These are phyloP conservation scores for Sciurus niger DNA, from an alignment of 2,113 vertebrate species.

Conservation along the genomic window DNA sequence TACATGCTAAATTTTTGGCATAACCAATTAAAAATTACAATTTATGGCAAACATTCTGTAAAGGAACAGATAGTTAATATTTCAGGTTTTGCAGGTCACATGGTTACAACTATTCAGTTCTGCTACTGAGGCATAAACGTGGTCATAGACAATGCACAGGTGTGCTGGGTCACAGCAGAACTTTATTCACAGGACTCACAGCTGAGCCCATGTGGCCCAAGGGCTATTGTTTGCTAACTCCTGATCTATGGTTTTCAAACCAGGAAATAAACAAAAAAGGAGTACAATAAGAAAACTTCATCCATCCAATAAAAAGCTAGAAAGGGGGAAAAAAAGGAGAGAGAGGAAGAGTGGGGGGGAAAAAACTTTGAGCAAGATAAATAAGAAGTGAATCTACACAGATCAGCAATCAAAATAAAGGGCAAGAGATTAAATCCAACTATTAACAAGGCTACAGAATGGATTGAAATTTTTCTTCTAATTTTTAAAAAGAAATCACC, in stretches of 20 bases:
- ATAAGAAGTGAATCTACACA: background rate
- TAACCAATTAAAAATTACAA: background rate
- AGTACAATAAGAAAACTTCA: background rate
- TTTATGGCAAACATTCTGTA: background rate
- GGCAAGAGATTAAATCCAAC: background rate
- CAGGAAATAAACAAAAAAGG: background rate
- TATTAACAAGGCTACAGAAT: background rate
- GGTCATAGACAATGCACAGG: background rate
- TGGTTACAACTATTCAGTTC: background rate
- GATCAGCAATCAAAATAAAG: background rate
- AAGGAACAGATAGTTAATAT: background rate
- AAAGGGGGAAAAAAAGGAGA: background rate
- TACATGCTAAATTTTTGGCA: background rate
- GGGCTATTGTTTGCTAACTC: background rate
- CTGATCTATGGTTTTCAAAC: background rate
- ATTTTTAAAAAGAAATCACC: conserved; percentile 6
- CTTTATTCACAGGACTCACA: background rate
- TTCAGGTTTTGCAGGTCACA: background rate
- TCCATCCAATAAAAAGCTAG: background rate
- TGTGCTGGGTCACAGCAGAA: background rate
- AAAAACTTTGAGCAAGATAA: background rate
- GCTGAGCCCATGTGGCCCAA: background rate
- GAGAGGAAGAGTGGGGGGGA: background rate
- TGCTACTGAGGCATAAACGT: background rate
- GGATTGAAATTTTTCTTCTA: background rate